A percentile compares a stretch with the other conserved stretches of the same genome.
phyloP scores from a whole-genome alignment of 2,888 invertebrate genomes.

The Pemphredon lugubris region DNA sequence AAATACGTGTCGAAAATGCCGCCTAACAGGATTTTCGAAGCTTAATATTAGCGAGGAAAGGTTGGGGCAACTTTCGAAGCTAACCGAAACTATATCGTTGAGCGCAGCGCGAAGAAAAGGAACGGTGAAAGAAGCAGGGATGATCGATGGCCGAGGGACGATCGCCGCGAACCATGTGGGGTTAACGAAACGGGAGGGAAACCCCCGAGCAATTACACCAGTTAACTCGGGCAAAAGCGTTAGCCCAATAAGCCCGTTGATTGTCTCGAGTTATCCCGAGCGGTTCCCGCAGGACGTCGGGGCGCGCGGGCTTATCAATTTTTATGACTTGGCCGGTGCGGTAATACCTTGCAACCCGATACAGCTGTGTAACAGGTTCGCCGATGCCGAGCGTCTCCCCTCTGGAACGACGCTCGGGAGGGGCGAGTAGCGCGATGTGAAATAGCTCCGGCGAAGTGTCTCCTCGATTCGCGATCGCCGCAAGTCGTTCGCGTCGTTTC shows the following conservation, averaged over 20 bases:
- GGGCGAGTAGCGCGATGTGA: no score
- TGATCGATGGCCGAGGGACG: conserved; percentile 50
- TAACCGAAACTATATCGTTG: conserved; percentile 11
- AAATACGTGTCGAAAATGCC: no score
- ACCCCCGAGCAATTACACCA: conserved; percentile 64
- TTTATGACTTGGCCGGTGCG: conserved; percentile 60
- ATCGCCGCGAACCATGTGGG: conserved; percentile 36
- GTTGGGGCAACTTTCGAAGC: conserved; percentile 10
- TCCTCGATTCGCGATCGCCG: no score
- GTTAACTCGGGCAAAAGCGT: conserved; percentile 68
- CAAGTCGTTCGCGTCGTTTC: no score
- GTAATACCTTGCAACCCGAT: conserved; percentile 59
- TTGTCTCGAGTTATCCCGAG: conserved; percentile 70
- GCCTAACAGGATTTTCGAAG: conserved; percentile 2
- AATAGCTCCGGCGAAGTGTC: no score
- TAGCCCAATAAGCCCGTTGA: conserved; percentile 69
- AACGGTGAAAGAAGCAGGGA: conserved; percentile 14
- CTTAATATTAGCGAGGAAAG: conserved; percentile 24
- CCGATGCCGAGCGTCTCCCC: no score
- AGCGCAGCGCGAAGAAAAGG: conserved; percentile 14
- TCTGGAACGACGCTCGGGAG: no score
- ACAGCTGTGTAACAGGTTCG: conserved; percentile 60
- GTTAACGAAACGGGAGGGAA: conserved; percentile 52
- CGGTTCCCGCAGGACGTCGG: conserved; percentile 58
- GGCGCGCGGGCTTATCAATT: conserved; percentile 72